These are phyloP conservation scores for Aplochiton taeniatus DNA, from an alignment of 2,797 vertebrate species.

Conservation along the genomic window DNA sequence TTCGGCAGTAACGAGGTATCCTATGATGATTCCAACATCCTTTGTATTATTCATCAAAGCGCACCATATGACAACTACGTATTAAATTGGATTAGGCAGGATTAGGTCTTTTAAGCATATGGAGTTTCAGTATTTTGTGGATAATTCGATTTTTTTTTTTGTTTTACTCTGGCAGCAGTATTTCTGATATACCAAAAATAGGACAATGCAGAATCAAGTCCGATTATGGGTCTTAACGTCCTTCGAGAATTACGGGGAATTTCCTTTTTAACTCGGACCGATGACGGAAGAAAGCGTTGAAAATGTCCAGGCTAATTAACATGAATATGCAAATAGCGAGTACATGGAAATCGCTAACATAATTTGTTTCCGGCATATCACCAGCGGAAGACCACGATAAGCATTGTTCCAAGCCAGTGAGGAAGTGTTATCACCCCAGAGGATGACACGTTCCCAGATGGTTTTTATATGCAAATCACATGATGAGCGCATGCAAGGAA, in stretches of 20 bases:
- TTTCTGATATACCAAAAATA: neutral
- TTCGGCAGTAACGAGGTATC: neutral
- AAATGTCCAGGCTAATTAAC: constrained; percentile 46
- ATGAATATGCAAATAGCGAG: constrained; percentile 62
- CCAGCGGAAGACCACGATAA: constrained; percentile 56
- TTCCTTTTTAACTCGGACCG: constrained; percentile 12
- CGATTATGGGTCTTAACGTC: constrained; percentile 27
- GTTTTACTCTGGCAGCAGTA: too few relatives aligned
- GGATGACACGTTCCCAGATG: constrained; percentile 19
- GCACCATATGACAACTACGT: constrained; percentile 6
- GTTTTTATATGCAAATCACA: constrained; percentile 71
- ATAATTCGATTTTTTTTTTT: too few relatives aligned
- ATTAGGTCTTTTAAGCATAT: constrained; percentile 19
- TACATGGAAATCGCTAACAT: constrained; percentile 63
- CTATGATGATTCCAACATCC: constrained; percentile 14
- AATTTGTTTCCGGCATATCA: constrained; percentile 62
- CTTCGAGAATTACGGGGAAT: constrained; percentile 38
- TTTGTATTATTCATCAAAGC: neutral
- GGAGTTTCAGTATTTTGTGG: neutral
- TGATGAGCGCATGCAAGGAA: constrained; percentile 40
- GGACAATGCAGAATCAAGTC: constrained; percentile 24
- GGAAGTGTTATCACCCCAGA: constrained; percentile 61
- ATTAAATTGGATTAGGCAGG: constrained; percentile 26
- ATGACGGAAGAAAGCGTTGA: constrained; percentile 24
- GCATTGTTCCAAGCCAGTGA: constrained; percentile 60